These are phyloP conservation scores for Melanostoma scalare DNA, from an alignment of 2,888 invertebrate genomes.

Conservation along the genomic window DNA sequence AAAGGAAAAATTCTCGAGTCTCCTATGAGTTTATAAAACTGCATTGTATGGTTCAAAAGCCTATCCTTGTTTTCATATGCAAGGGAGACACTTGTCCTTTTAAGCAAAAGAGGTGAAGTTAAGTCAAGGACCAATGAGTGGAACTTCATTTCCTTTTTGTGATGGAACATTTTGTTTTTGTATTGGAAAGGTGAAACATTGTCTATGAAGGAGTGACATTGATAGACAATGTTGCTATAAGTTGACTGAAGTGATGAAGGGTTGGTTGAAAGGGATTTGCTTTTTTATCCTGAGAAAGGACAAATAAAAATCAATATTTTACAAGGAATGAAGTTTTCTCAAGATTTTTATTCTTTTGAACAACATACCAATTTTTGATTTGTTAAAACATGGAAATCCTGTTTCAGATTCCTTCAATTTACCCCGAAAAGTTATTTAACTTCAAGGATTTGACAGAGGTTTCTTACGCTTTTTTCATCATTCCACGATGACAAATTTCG, in stretches of 20 bases:
- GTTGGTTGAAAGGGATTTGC: background rate
- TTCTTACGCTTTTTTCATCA: too few species aligned
- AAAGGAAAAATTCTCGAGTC: slow-evolving; percentile 4
- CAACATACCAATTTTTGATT: too few species aligned
- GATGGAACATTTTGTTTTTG: background rate
- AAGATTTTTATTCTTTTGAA: too few species aligned
- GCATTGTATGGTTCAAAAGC: slow-evolving; percentile 14
- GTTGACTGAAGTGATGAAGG: background rate
- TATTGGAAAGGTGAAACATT: slow-evolving; percentile 24
- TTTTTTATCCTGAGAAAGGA: background rate
- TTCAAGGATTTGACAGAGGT: too few species aligned
- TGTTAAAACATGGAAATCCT: too few species aligned
- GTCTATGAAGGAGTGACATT: slow-evolving; percentile 48
- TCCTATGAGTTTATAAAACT: background rate
- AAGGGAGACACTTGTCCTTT: slow-evolving; percentile 1
- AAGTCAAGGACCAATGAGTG: slow-evolving; percentile 44
- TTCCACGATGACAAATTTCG: too few species aligned
- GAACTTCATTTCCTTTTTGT: slow-evolving; percentile 12
- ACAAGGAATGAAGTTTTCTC: too few species aligned
- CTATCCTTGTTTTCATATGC: slow-evolving; percentile 20
- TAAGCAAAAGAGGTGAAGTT: slow-evolving; percentile 52
- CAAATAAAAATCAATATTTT: background rate
- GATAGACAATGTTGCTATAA: slow-evolving; percentile 35
- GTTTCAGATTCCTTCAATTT: too few species aligned
- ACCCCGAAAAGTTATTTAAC: too few species aligned